Percentiles rank a stretch among this genome's conserved stretches.
Conservation (phyloP, 2,113 vertebrate species). For the Empidonax alnorum region DNA sequence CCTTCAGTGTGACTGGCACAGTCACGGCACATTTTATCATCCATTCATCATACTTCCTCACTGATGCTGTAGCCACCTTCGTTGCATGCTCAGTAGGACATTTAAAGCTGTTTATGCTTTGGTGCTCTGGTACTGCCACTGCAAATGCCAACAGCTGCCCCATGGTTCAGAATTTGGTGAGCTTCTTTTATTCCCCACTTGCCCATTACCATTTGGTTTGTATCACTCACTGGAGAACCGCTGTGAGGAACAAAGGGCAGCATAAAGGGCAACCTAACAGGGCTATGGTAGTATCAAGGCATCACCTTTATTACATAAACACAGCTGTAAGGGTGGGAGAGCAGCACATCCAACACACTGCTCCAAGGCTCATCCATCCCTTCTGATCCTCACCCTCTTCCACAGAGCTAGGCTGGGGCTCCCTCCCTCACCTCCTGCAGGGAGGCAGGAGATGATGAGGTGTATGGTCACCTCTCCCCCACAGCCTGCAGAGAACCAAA, state of each 20-base stretch:
- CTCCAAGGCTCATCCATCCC: background rate
- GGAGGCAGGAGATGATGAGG: background rate
- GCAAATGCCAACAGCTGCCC: background rate
- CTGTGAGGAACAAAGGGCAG: background rate
- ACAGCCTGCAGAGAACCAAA: background rate
- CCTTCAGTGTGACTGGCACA: background rate
- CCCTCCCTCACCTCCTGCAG: background rate
- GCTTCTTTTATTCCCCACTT: background rate
- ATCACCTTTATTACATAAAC: background rate
- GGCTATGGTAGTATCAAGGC: background rate
- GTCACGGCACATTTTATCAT: background rate
- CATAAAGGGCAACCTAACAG: background rate
- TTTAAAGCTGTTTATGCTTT: background rate
- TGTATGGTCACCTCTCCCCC: background rate
- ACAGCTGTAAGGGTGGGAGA: background rate
- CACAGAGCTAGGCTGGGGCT: background rate
- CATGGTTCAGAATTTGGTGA: background rate
- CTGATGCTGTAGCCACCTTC: background rate
- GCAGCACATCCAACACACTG: background rate
- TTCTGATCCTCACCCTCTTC: background rate
- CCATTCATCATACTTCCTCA: background rate
- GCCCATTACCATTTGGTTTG: background rate
- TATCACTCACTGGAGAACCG: background rate
- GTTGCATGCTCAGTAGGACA: background rate
- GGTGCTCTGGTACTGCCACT: background rate